Base-by-base conservation (phyloP, 2,113 vertebrate species). In the human region DNA sequence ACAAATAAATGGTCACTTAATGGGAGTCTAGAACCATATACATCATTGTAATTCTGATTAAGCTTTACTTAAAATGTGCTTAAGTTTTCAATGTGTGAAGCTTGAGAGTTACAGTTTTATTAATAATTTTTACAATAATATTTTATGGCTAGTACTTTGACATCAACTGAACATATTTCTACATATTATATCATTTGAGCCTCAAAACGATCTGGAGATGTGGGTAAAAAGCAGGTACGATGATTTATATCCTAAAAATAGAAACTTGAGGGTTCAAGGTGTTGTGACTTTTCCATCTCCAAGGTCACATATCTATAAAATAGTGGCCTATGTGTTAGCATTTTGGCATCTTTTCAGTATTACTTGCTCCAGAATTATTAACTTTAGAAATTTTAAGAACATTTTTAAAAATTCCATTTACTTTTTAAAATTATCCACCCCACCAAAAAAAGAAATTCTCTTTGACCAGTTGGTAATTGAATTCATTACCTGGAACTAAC, bases 401-500 rank as follows among this genome's bases (percentile, higher is more conserved):
- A 93, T 16, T 8, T 23, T 66, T 11, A 14, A 59, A 81, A 55
- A 50, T 95, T 80, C 38, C 40, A 75, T 2, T 50, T 87, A 11
- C 18, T 80, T 66, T 85, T 91, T 76, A 48, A 14, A 94, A 45
- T 75, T 40, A 79, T 43, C 78, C 20, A 27, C 18, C 8, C 7
- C 20, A 8, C 7, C 25, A 4, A 68, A 25, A 43, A 25, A 13
- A 57, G 9, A 17, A 61, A 86, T 83, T 93, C 8, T 81, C 43
- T 95, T 64, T 90, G 68, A 83, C 78, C 20, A 61, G 27, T 87
- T 81, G 9, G 43, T 92, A 88, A 89, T 97, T 38, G 68, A 87
- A 10, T 97, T 84, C 70, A 84, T 82, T 95, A 96, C 90, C 83
- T 97, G 72, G 57, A 96, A 93, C 83, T 80, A 79, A 93, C 23